Conservation (phyloP, 2,113 vertebrate species). For the Setophaga coronata region DNA sequence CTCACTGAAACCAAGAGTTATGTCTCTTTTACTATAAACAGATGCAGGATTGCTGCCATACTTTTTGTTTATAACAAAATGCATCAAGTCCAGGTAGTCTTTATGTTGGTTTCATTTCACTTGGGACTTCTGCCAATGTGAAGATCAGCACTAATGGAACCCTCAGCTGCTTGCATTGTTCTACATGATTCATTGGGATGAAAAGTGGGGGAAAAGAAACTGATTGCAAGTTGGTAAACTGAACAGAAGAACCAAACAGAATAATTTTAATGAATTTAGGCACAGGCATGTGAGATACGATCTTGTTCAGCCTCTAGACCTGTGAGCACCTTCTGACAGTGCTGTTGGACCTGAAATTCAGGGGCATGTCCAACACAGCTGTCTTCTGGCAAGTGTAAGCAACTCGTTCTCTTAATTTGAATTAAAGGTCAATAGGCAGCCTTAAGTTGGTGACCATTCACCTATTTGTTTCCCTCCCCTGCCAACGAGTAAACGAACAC, state of each 20-base stretch:
- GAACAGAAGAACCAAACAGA: neutral
- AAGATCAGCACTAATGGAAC: neutral
- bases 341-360: neutral
- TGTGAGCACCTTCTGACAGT: neutral
- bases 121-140: neutral
- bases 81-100: neutral
- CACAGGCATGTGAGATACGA: fast-evolving
- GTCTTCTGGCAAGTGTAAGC: neutral
- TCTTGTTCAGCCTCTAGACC: neutral
- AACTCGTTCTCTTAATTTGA: neutral
- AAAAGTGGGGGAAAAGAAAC: neutral
- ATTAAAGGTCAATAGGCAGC: neutral
- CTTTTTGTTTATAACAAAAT: neutral
- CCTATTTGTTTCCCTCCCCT: neutral
- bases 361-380: neutral
- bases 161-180: neutral
- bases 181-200: neutral
- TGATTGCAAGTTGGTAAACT: neutral
- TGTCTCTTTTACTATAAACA: neutral
- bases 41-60: neutral
- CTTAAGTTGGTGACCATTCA: neutral
- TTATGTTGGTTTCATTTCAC: neutral
- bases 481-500: neutral
- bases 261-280: neutral
- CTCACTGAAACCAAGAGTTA: neutral